These are phyloP conservation scores for Gymnocypris eckloni DNA, from an alignment of 2,797 vertebrate genomes.

Conservation along the genomic window DNA sequence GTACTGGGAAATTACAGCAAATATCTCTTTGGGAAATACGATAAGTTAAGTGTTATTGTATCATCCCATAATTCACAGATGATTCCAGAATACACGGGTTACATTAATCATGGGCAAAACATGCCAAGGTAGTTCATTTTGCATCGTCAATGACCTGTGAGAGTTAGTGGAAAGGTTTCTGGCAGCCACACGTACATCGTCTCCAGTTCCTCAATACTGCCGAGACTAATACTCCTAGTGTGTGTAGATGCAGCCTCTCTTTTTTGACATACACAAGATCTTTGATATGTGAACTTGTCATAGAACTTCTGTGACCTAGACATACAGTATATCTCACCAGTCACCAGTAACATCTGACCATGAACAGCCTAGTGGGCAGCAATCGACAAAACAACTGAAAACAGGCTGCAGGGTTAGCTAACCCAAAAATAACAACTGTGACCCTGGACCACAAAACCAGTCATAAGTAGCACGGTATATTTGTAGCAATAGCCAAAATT, in stretches of 20 bases:
- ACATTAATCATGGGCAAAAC: slow-evolving; percentile 66
- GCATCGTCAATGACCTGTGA: slow-evolving; percentile 68
- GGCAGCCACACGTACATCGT: slow-evolving; percentile 68
- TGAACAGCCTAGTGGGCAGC: slow-evolving; percentile 71
- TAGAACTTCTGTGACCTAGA: slow-evolving; percentile 58
- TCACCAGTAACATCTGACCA: slow-evolving; percentile 71
- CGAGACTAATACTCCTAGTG: slow-evolving; percentile 70
- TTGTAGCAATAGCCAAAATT: too few species aligned
- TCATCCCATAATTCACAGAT: slow-evolving; percentile 49
- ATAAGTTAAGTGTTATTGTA: slow-evolving; percentile 42
- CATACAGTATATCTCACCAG: neutral
- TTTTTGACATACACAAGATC: slow-evolving; percentile 61
- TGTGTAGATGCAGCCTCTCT: slow-evolving; percentile 72
- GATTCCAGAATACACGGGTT: slow-evolving; percentile 61
- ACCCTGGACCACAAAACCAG: too few species aligned
- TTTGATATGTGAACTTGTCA: slow-evolving; percentile 69
- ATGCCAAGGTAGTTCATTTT: slow-evolving; percentile 73
- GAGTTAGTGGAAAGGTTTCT: slow-evolving; percentile 70
- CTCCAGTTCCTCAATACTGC: slow-evolving; percentile 63
- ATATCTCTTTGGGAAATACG: slow-evolving; percentile 23
- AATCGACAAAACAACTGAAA: slow-evolving; percentile 66
- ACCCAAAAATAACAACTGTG: neutral
- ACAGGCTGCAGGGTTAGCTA: neutral
- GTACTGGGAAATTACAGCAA: neutral
- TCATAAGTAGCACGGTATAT: too few species aligned